Conservation (phyloP, 1,140 invertebrate species). For the Brachionus rotundiformis region DNA sequence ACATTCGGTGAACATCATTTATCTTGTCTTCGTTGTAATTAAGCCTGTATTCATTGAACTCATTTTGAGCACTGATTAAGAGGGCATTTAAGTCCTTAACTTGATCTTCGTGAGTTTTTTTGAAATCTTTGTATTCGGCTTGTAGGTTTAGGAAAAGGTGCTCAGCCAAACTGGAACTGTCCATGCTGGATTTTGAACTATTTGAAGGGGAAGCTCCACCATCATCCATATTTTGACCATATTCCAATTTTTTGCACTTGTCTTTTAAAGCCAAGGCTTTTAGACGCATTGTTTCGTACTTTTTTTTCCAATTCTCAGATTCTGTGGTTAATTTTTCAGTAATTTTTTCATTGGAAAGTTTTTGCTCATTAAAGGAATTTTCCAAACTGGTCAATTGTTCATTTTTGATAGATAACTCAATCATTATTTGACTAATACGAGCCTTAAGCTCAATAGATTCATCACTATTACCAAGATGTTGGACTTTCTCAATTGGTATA, state of each 20-base stretch:
- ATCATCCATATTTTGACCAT: neutral
- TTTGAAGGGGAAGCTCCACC: neutral
- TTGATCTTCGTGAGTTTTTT: constrained; percentile 14
- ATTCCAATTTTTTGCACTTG: constrained; percentile 18
- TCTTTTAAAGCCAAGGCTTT: constrained; percentile 27
- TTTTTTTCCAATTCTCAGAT: constrained; percentile 15
- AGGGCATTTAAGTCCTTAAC: neutral
- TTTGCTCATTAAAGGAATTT: constrained; percentile 9
- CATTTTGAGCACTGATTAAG: neutral
- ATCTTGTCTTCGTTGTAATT: constrained; percentile 12
- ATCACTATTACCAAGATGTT: neutral
- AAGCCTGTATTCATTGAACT: neutral
- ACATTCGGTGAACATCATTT: neutral
- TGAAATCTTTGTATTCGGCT: constrained; percentile 29
- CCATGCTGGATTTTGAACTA: neutral
- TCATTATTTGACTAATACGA: neutral
- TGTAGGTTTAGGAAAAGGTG: constrained; percentile 20
- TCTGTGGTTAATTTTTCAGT: neutral
- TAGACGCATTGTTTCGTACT: constrained; percentile 11
- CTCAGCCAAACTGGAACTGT: constrained; percentile 21
- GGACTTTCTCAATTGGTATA: neutral
- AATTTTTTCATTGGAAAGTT: neutral
- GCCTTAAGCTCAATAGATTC: constrained; percentile 13
- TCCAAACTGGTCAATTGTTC: constrained; percentile 18
- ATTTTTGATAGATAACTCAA: constrained; percentile 19